Base-by-base conservation (phyloP, 1,140 invertebrate species). In the Drosophila bocki region DNA sequence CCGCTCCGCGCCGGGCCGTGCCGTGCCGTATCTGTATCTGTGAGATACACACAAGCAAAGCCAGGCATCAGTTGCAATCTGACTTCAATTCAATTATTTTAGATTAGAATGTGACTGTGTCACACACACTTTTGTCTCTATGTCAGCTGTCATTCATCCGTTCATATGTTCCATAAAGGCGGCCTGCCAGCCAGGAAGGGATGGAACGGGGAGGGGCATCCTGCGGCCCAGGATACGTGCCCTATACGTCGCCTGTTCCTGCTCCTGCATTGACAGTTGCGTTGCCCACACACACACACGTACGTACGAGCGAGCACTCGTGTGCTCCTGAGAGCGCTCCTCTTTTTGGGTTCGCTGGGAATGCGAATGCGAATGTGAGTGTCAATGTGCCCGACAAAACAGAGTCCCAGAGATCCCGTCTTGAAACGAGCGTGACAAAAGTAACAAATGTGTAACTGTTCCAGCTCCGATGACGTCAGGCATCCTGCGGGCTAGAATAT, bases 11-110 rank as follows among this genome's bases (percentile, higher is more conserved):
- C 54, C 17, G 59, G 59, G 33, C 54, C 45, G 15, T 13, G 53
- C 65, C 19, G 59, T 63, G 39, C 56, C 57, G 48, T 50, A 3
- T 47, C n/a, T n/a, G 48, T 72, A 63, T 67, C 76, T 85, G 64
- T 44, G 57, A 9, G 70, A 68, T 75, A 75, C 67, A 77, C 56
- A 64, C 26, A 29, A 2, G 42, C 32, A 37, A 26, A 67, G 37
- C 72, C 57, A 80, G 80, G 85, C 85, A 90, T 90, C 85, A 90
- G 85, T 90, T 90, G 85, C 85, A 90, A 90, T 90, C 85, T 90
- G 82, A 90, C 85, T 90, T 90, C 86, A 90, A 90, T 90, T 90
- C 85, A 90, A 90, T 90, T 90, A 90, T 91, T 90, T 90, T 90
- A 90, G 85, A 90, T 90, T 90, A 90, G 86, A 90, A 90, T 90